Evolutionary conservation across 2,113 vertebrate genomes (phyloP), one percentile per base, ranked within the genome.

Genomic region (Corythornis vintsioides): DNA sequence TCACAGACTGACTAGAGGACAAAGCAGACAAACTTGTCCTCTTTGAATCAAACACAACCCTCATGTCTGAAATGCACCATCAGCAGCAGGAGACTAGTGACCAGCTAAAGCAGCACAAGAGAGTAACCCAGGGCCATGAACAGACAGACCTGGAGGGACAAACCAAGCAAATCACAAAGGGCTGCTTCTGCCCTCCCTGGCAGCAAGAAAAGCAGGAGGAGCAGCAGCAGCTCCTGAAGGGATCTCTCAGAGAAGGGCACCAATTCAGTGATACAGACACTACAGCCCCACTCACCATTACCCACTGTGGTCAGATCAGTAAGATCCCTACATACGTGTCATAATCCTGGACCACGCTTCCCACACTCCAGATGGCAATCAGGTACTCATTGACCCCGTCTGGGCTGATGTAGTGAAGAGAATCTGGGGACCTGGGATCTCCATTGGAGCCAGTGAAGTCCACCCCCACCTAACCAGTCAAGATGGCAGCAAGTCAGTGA

Each of bases 391-490:
- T 99, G 89, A 98, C 92, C 29, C 99, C 99, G 5, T 98, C 97
- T 42, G 98, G 98, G 96, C 98, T 99, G 97, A 99, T 97, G 95
- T 97, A 98, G 96, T 99, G 99, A 66, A 99, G 97, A 42, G 99
- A 99, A 87, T 99, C 97, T 8, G 98, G 98, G 9, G 98, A 99
- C 31, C 94, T 98, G 55, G 99, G 99, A 89, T 99, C 98, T 38
- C 98, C 98, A 9, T 98, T 99, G 69, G 98, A 99, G 63, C 98
- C 99, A 26, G 99, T 99, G 96, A 99, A 99, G 97, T 99, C 99
- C 35, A 99, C 81, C 15, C 98, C 99, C 40, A 99, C 99, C 99
- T 99, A 57, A 56, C 63, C 13, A 70, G 53, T 45, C n/a, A 73
- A 76, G 48, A 86, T 20, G 22, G 69, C 24, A 90, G 48, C 35